These are phyloP conservation scores for human DNA, from an alignment of 2,113 vertebrate species.

Conservation along the genomic window GRCh38 chr13:42321501-42322000, in stretches of 20 bases:
- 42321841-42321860: constrained; percentile 31
- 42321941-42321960: constrained; percentile 44
- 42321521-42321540: neutral
- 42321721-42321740: constrained; percentile 23
- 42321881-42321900: constrained; percentile 15
- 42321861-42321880: constrained; percentile 56
- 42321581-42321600: neutral
- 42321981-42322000: constrained; percentile 56
- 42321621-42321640: neutral
- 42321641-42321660: constrained; percentile 46
- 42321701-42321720: neutral
- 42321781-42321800: constrained; percentile 30
- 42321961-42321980: constrained; percentile 20
- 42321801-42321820: neutral
- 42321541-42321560: neutral
- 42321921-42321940: neutral
- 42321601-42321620: constrained; percentile 26
- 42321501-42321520: neutral
- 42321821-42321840: constrained; percentile 45
- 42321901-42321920: constrained; percentile 57
- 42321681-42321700: neutral
- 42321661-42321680: constrained; percentile 57
- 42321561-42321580: neutral
- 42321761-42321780: constrained; percentile 52
- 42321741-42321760: constrained; percentile 21